Evolutionary conservation across 2,113 vertebrate genomes (phyloP).

Genomic region (Microcebus tavaratra): DNA sequence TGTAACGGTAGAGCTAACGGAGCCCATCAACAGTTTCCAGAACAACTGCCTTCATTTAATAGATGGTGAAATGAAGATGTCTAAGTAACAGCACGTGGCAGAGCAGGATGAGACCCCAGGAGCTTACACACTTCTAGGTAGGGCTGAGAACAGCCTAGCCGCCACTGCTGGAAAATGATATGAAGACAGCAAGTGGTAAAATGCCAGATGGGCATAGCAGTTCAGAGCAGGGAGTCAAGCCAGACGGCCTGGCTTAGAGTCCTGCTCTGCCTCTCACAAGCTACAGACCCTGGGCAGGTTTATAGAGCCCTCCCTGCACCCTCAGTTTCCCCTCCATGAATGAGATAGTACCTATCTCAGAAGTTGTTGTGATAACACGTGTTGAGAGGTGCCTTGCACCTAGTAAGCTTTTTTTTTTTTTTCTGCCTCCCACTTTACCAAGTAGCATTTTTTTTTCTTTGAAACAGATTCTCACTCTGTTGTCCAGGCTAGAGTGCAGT

Average conservation of each 20-base stretch:
- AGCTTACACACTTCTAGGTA: neutral
- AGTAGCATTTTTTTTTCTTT: neutral
- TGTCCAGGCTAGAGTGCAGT: neutral
- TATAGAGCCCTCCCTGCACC: neutral
- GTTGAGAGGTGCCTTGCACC: neutral
- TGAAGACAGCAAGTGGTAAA: neutral
- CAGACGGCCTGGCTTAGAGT: neutral
- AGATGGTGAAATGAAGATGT: neutral
- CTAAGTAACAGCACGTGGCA: neutral
- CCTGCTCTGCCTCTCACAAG: neutral
- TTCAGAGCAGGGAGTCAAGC: neutral
- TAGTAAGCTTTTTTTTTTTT: too few relatives aligned
- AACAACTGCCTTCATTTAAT: neutral
- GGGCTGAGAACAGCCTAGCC: neutral
- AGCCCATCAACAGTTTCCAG: neutral
- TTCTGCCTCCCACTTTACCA: too few relatives aligned
- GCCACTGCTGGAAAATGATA: neutral
- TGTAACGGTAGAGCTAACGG: neutral
- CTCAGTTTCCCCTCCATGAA: neutral
- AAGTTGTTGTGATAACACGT: neutral
- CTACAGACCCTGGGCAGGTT: rapidly evolving
- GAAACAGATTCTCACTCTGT: neutral
- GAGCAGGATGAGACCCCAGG: neutral
- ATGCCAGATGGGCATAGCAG: neutral
- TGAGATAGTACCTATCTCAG: neutral